A percentile compares a stretch with the other conserved stretches of the same genome.
Evolutionary conservation across 1,140 invertebrate species (phyloP).

Genomic region (Lasioglossum baleicum): DNA sequence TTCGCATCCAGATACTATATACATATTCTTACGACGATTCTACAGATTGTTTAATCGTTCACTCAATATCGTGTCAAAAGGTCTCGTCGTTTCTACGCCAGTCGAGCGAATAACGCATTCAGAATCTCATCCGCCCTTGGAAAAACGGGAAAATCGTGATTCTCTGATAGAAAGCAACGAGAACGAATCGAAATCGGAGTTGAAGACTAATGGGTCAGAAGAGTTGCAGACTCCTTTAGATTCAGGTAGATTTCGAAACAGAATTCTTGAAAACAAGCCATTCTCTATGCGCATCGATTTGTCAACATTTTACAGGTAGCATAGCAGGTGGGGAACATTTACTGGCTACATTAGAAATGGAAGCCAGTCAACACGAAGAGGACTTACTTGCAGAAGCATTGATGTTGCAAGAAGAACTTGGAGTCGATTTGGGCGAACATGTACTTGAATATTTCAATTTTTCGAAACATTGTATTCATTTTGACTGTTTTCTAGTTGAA

Average conservation of each 20-base stretch:
- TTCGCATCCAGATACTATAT: too few relatives aligned
- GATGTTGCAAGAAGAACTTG: conserved; percentile 78
- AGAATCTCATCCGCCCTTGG: not conserved
- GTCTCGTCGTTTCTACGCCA: not conserved
- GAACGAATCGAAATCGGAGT: conserved; percentile 60
- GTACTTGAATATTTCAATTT: conserved; percentile 57
- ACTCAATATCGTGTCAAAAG: not conserved
- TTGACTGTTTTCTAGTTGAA: not conserved
- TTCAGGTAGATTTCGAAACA: conserved; percentile 64
- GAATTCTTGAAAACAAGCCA: not conserved
- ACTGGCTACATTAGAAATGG: conserved; percentile 75
- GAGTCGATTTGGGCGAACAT: conserved; percentile 75
- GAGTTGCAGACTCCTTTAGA: conserved; percentile 72
- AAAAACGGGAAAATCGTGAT: conserved; percentile 2
- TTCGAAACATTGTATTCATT: not conserved
- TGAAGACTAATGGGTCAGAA: conserved; percentile 65
- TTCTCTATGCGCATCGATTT: conserved; percentile 1
- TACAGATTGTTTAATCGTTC: too few relatives aligned
- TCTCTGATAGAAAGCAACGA: conserved; percentile 3
- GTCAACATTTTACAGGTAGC: conserved; percentile 59
- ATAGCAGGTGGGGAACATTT: conserved; percentile 77
- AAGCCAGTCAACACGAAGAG: conserved; percentile 77
- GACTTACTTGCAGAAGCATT: conserved; percentile 78
- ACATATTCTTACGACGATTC: not conserved
- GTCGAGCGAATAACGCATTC: not conserved